Evolutionary conservation across 2,797 vertebrate genomes (phyloP).

Genomic region (Scolopax rusticola): DNA sequence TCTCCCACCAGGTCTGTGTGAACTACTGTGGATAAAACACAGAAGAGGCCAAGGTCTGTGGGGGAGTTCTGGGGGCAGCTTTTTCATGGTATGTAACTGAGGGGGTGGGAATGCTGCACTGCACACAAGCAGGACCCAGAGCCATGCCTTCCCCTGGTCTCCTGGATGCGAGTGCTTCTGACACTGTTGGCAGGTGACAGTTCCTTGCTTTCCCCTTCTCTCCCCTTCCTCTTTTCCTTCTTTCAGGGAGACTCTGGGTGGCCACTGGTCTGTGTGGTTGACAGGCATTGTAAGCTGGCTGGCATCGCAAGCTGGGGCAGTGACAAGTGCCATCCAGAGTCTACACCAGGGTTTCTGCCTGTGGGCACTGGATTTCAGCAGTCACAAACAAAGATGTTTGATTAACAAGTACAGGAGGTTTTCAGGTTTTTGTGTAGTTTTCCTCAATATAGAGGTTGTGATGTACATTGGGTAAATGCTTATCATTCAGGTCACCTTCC

Average conservation of each 20-base stretch:
- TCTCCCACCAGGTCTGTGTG: neutral
- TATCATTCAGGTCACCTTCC: neutral
- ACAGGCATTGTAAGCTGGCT: neutral
- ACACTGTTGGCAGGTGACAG: neutral
- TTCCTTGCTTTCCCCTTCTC: neutral
- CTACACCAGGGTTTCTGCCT: conserved; percentile 10
- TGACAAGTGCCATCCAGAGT: neutral
- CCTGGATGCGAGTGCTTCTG: neutral
- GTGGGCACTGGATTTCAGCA: neutral
- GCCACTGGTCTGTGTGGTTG: neutral
- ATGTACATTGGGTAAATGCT: neutral
- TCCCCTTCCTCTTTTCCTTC: neutral
- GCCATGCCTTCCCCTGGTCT: neutral
- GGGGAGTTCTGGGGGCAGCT: neutral
- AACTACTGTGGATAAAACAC: neutral
- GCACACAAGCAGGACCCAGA: neutral
- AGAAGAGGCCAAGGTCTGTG: neutral
- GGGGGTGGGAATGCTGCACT: neutral
- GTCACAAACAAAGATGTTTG: neutral
- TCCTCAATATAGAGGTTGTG: neutral
- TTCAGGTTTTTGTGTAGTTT: neutral
- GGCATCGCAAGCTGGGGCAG: neutral
- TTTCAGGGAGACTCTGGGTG: conserved; percentile 9
- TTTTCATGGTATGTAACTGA: neutral
- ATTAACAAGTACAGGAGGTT: neutral